phyloP scores from a whole-genome alignment of 2,113 vertebrate genomes.

The Corythoichthys haematopterus region DNA sequence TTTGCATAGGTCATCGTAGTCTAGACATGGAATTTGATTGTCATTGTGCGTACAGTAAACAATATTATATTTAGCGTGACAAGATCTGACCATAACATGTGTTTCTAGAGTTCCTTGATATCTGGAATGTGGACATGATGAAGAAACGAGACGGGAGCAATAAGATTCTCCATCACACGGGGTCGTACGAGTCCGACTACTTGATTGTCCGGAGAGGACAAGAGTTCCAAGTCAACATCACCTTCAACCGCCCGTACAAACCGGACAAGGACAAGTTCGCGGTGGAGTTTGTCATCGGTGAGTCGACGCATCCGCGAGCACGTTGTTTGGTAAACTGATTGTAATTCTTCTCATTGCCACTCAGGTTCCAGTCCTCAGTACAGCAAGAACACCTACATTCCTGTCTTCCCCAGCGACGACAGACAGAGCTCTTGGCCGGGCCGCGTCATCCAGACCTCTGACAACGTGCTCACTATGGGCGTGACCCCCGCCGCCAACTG shows the following conservation, averaged over 20 bases:
- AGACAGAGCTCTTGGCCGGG: conserved; percentile 79
- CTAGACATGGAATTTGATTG: not conserved
- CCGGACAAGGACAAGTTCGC: conserved; percentile 79
- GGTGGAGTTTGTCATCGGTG: conserved; percentile 89
- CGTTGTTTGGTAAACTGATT: too few species aligned
- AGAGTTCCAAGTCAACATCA: conserved; percentile 79
- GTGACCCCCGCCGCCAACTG: conserved; percentile 78
- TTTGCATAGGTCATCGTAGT: not conserved
- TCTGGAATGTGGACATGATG: conserved; percentile 76
- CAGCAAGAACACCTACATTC: conserved; percentile 90
- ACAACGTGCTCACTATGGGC: conserved; percentile 73
- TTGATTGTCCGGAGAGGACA: conserved; percentile 88
- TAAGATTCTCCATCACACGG: conserved; percentile 80
- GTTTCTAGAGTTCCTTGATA: conserved; percentile 73
- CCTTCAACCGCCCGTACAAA: conserved; percentile 80
- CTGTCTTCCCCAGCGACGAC: conserved; percentile 66
- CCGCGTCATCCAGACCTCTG: conserved; percentile 63
- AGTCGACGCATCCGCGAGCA: conserved; percentile 39
- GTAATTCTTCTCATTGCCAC: too few species aligned
- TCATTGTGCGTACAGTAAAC: not conserved
- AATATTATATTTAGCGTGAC: too few species aligned
- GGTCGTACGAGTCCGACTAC: conserved; percentile 64
- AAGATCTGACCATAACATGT: not conserved
- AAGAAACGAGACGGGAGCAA: conserved; percentile 70
- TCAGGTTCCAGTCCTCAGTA: conserved; percentile 84